Percentiles rank a stretch among this genome's conserved stretches.
These are phyloP conservation scores for Alligator sinensis DNA, from an alignment of 2,113 vertebrate genomes.

Conservation along the genomic window DNA sequence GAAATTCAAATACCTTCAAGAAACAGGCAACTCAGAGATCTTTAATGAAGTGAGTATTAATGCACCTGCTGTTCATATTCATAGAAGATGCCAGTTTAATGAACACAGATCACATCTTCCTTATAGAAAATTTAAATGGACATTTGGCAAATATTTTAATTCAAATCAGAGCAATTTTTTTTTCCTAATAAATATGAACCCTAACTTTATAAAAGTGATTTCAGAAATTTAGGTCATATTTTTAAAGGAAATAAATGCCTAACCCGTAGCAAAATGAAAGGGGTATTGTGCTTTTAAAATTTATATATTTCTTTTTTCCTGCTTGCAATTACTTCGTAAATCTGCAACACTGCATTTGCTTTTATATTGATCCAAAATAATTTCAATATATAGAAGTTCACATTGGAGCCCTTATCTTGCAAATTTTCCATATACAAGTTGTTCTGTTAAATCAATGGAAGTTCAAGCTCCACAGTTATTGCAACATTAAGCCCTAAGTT, in stretches of 20 bases:
- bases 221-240: background rate
- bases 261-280: background rate
- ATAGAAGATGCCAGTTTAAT: background rate
- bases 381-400: background rate
- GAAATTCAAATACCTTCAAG: slow-evolving; percentile 47
- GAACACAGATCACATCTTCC: slow-evolving; percentile 22
- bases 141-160: background rate
- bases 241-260: background rate
- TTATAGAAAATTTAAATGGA: background rate
- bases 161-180: rapidly evolving
- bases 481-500: background rate
- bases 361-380: background rate
- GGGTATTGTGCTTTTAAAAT: background rate
- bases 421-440: background rate
- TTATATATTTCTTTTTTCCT: background rate
- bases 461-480: background rate
- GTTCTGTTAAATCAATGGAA: background rate
- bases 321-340: background rate
- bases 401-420: background rate
- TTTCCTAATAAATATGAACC: background rate
- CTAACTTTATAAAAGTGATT: background rate
- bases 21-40: slow-evolving; percentile 27
- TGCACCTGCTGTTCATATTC: background rate
- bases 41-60: slow-evolving; percentile 30
- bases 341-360: background rate